Evolutionary conservation across 30 jellyfish, hydroid and myxozoan genomes (phyloP), one percentile per base, ranked within the genome.

Genomic region (Cassiopea andromeda): DNA sequence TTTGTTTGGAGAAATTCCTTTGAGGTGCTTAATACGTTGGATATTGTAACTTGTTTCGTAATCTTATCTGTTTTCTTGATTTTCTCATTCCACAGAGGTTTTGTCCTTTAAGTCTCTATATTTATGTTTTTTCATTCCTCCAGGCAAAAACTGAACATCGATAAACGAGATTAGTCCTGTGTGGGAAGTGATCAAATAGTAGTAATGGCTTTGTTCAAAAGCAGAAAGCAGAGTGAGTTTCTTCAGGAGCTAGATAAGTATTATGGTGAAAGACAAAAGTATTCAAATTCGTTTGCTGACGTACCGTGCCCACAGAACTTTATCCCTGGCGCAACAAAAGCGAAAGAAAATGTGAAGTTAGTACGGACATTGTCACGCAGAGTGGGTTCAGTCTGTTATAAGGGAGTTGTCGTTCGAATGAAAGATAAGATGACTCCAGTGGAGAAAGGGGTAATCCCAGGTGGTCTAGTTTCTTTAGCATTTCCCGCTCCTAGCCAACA

Each of bases 401-500:
- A 75, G 17, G 98, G 98, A 14, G 81, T 92, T 45, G 87, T 85
- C 16, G 92, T 92, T 0, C 87, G 71, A 7, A 81, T 87, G 89
- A 80, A 69, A 43, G 96, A 87, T 12, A 78, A 76, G 45, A 77
- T 91, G 90, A 84, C 94, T 4, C 73, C 78, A 13, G 83, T 85
- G 2, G 93, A 92, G 73, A 92, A 92, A 48, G 93, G 94, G 50
- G 38, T 92, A 17, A 66, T 87, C 2, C 98, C 90, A 10, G 98
- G 96, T 14, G 98, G 94, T 9, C 78, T 92, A 75, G 67, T 92
- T 10, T 83, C 94, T 44, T 18, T 92, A 48, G 78, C 93, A 19
- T 81, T 92, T 6, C 96, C 98, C 1, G 77, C 96, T 5, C 98
- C 98, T 49, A 92, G 98, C 60, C 93, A 87, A 75, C 98, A 92